Evolutionary conservation across 2,888 invertebrate genomes (phyloP).

Genomic region (Heterodera filipjevi): DNA sequence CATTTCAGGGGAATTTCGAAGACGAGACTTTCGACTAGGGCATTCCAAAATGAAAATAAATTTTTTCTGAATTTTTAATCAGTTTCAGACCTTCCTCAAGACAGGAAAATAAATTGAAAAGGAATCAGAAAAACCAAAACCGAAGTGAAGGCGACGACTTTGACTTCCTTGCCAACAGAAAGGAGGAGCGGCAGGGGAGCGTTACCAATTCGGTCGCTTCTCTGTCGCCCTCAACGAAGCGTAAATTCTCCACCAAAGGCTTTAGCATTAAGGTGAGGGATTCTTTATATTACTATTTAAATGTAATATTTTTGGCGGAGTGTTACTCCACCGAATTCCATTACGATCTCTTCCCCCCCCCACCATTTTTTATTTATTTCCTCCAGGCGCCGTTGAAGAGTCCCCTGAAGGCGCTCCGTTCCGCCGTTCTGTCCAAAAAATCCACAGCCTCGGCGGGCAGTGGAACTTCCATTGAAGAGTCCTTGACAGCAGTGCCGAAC

Average conservation of each 20-base stretch:
- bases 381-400: conserved; percentile 6
- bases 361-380: background rate
- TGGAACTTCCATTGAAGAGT: conserved; percentile 14
- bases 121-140: background rate
- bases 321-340: background rate
- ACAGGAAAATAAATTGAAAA: background rate
- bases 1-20: no score
- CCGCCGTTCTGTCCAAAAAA: conserved; percentile 20
- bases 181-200: background rate
- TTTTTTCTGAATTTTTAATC: no score
- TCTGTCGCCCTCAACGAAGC: background rate
- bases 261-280: background rate
- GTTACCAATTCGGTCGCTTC: background rate
- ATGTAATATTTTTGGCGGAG: no score
- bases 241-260: conserved; percentile 4
- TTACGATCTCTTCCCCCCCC: no score
- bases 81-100: conserved; percentile 18
- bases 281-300: no score
- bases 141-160: conserved; percentile 2
- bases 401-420: conserved; percentile 22
- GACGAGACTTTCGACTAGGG: background rate
- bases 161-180: background rate
- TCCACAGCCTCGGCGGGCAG: conserved; percentile 20
- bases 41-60: background rate
- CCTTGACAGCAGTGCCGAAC: background rate